These are phyloP conservation scores for Larimichthys polyactis DNA, from an alignment of 2,113 vertebrate species.

Conservation along the genomic window DNA sequence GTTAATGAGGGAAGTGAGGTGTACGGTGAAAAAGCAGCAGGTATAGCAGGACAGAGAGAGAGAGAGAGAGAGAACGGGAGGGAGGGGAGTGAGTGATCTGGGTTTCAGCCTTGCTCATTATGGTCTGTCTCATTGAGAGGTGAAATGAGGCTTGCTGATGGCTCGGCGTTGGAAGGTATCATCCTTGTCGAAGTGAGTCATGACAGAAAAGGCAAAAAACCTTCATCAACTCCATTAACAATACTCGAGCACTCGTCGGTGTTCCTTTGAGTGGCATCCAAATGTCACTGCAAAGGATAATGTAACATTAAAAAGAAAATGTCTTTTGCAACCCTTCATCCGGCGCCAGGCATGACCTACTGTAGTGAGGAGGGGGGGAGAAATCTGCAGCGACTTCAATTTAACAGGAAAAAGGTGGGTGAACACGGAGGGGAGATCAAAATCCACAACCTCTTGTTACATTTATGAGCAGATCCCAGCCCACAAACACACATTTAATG, in stretches of 20 bases:
- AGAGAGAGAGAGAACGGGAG: conserved; percentile 23
- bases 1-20: conserved; percentile 59
- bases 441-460: neutral
- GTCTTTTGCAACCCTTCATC: conserved; percentile 38
- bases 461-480: neutral
- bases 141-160: conserved; percentile 90
- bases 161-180: conserved; percentile 56
- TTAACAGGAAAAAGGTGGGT: neutral
- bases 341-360: neutral
- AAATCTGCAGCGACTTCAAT: neutral
- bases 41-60: conserved; percentile 6
- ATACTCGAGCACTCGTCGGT: conserved; percentile 33
- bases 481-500: neutral
- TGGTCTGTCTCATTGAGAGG: conserved; percentile 86
- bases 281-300: conserved; percentile 57
- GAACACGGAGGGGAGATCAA: neutral
- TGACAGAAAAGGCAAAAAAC: conserved; percentile 56
- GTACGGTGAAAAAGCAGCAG: conserved; percentile 21
- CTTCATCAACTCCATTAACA: conserved; percentile 65
- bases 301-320: conserved; percentile 56
- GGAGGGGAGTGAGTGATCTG: conserved; percentile 62
- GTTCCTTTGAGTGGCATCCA: conserved; percentile 53
- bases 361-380: no score
- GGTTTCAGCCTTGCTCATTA: conserved; percentile 86
- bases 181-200: conserved; percentile 67